Evolutionary conservation across 2,888 invertebrate genomes (phyloP), one percentile per base, ranked within the genome.

Genomic region (Temnothorax ravouxi): DNA sequence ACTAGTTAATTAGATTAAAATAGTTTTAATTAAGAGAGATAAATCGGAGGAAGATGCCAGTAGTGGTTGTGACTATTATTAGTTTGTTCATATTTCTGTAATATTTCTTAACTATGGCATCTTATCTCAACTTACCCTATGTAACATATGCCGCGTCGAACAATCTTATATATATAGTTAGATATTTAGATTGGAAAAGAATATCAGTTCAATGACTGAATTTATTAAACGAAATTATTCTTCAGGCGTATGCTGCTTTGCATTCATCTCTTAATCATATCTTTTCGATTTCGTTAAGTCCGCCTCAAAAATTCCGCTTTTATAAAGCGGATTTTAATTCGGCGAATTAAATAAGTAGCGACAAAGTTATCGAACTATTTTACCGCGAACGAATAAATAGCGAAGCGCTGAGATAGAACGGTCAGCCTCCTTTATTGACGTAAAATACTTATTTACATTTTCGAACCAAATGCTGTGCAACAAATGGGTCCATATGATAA

Each of bases 141-240:
- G 6, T 34, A 34, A 34, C 6, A 34, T 13, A 8, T 3, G 50
- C 13, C 8, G 15, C 47, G 8, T 21, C 6, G 2, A 41, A 59
- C 13, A 5, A 50, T 69, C 13, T 29, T 29, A 29, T 3, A n/a
- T 21, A 64, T 21, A 64, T 41, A 52, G 54, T 77, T 71, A 77
- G 29, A 44, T 71, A 77, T 77, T 69, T 69, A 56, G 54, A n/a
- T 47, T 21, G 21, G 5, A 41, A 15, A 59, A 25, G 75, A 64
- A 64, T 69, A 69, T 69, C 54, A 29, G 29, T 44, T 54, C 41
- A 11, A 29, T 29, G 41, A 25, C 25, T 25, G 52, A 69, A 67
- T 69, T n/a, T n/a, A 52, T 21, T n/a, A 52, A 67, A 9, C n/a
- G 15, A 41, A 69, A 69, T 71, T 77, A 77, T 69, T 77, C 77